A percentile compares a stretch with the other conserved stretches of the same genome.
These are phyloP conservation scores for Dendropsophus ebraccatus DNA, from an alignment of 2,113 vertebrate species.

Conservation along the genomic window DNA sequence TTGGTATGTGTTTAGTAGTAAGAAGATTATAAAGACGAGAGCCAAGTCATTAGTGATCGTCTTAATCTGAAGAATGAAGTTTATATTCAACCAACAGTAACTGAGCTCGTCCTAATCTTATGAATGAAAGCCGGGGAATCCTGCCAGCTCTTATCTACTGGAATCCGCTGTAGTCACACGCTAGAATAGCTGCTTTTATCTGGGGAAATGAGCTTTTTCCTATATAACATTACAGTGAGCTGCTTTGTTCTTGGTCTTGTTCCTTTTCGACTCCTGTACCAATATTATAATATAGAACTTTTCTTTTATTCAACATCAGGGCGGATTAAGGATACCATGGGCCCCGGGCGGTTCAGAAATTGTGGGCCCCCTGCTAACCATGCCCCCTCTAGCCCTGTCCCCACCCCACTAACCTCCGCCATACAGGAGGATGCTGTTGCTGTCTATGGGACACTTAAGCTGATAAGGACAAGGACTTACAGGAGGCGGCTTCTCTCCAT, in stretches of 20 bases:
- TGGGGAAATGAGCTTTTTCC: not conserved
- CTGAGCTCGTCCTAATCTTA: slow-evolving; percentile 63
- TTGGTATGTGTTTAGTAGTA: slow-evolving; percentile 33
- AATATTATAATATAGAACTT: not conserved
- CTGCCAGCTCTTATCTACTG: slow-evolving; percentile 19
- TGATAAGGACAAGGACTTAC: no score
- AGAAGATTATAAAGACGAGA: slow-evolving; percentile 43
- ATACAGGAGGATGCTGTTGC: no score
- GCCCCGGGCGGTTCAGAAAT: no score
- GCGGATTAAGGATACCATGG: no score
- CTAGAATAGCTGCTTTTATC: slow-evolving; percentile 33
- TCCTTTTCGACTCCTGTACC: not conserved
- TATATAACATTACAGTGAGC: not conserved
- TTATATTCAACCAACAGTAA: slow-evolving; percentile 62
- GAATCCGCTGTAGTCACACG: slow-evolving; percentile 27
- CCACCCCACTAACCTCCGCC: no score
- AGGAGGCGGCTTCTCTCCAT: no score
- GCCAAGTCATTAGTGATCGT: slow-evolving; percentile 62
- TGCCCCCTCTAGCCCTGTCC: no score
- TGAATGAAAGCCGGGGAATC: slow-evolving; percentile 60
- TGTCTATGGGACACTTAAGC: no score
- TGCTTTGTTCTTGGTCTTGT: not conserved
- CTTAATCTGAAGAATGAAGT: slow-evolving; percentile 62
- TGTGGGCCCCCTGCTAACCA: no score
- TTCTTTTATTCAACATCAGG: not conserved